Percentiles rank a stretch among this genome's conserved stretches.
These are phyloP conservation scores for Fragum fragum DNA, from an alignment of 2,888 invertebrate genomes.

Conservation along the genomic window DNA sequence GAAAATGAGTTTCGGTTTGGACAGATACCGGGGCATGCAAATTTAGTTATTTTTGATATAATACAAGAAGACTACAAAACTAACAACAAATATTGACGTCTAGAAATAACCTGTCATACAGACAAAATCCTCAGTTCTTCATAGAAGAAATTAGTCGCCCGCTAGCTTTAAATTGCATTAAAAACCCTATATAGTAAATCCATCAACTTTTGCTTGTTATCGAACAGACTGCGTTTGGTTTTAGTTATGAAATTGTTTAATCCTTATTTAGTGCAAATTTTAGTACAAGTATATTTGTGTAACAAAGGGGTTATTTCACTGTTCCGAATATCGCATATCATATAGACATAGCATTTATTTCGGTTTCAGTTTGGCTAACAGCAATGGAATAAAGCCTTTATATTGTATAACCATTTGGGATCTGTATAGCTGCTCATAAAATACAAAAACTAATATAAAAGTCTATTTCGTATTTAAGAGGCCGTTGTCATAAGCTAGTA, in stretches of 20 bases:
- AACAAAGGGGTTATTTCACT: conserved; percentile 34
- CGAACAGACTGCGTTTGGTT: conserved; percentile 36
- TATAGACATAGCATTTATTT: conserved; percentile 29
- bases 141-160: conserved; percentile 13
- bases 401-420: conserved; percentile 38
- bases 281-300: conserved; percentile 37
- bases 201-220: conserved; percentile 39
- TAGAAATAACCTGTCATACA: background rate
- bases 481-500: conserved; percentile 14
- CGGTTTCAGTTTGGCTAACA: conserved; percentile 27
- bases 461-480: conserved; percentile 8
- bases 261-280: conserved; percentile 41
- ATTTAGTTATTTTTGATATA: background rate
- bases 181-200: conserved; percentile 39
- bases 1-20: background rate
- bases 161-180: conserved; percentile 30
- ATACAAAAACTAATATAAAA: conserved; percentile 34
- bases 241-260: conserved; percentile 41
- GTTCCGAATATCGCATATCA: conserved; percentile 52
- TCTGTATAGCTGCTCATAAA: conserved; percentile 44
- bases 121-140: background rate
- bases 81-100: background rate
- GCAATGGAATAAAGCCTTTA: background rate
- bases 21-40: background rate
- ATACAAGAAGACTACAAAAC: background rate